phyloP scores from a whole-genome alignment of 2,113 vertebrate genomes.

The Lamprotornis superbus region DNA sequence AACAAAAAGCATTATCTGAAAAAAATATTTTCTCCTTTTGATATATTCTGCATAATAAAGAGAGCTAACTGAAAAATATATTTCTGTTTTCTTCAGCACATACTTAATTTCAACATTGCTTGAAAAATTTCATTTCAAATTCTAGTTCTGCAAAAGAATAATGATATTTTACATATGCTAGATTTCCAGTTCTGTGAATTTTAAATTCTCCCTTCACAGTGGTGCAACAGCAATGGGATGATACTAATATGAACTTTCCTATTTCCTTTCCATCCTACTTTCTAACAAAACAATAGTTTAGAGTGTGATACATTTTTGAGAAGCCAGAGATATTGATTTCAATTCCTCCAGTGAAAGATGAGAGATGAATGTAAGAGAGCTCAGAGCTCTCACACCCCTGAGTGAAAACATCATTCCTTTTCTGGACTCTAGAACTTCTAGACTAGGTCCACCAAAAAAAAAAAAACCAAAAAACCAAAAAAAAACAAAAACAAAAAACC shows the following conservation, averaged over 20 bases:
- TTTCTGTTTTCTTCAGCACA: not conserved
- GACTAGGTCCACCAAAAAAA: not conserved
- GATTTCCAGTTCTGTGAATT: not conserved
- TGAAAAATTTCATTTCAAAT: not conserved
- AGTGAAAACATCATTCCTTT: not conserved
- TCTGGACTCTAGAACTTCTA: not conserved
- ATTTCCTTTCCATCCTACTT: not conserved
- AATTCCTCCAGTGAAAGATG: not conserved
- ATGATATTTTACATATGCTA: not conserved
- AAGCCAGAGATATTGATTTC: not conserved
- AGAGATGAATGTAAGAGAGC: not conserved
- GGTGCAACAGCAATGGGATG: not conserved
- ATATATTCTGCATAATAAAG: not conserved
- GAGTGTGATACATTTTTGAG: not conserved
- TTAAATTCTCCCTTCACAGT: not conserved
- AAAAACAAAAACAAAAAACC: no score
- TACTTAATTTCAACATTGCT: not conserved
- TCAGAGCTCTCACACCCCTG: not conserved
- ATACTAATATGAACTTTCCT: not conserved
- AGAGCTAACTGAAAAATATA: not conserved
- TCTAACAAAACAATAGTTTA: not conserved
- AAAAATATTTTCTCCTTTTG: not conserved
- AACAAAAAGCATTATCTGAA: not conserved
- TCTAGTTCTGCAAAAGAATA: not conserved
- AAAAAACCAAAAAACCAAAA: not conserved